Evolutionary conservation across 1,140 invertebrate species (phyloP), one percentile per base, ranked within the genome.

Genomic region (Philotrypesis tridentata): DNA sequence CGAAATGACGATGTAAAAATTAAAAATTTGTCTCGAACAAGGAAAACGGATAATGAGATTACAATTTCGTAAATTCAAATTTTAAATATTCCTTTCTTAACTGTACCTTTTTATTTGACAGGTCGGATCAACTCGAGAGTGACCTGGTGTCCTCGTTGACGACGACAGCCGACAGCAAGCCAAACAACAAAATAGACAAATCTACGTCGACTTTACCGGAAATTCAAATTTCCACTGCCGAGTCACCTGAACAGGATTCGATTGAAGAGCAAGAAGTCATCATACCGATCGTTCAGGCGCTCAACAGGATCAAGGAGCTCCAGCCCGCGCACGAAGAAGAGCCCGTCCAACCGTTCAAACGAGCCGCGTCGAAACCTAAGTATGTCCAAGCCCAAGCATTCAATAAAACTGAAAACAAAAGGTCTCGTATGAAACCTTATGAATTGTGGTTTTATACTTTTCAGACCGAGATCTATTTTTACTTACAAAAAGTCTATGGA

Each of bases 271-370:
- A 72, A 17, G 80, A 83, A 48, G 79, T 85, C 5, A 81, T 86
- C 43, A 55, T 82, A 23, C 85, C 85, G 9, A 83, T 85, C 9
- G 43, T 74, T 2, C 73, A 84, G 27, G 83, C 83, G 3, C 68
- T 86, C 25, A 85, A 84, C 31, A 68, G 79, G 23, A 86, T 86
- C 33, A 83, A 23, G n/a, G 77, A 63, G 6, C 14, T 83, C 9
- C 70, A 83, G 25, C 65, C 40, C 0, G 2, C 29, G 7, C 63
- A 81, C 0, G 71, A 76, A 0, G 29, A 6, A 4, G 68, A 72
- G 6, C 43, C 25, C n/a, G 25, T 4, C 11, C 14, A 75, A 3
- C 6, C 78, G 2, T 3, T 67, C 23, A 68, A n/a, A 31, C 61
- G n/a, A 7, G 31, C 55, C 14, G 9, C 2, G 29, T 23, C 70